phyloP scores from a whole-genome alignment of 2,888 invertebrate species.

The Lasioglossum zephyrum region DNA sequence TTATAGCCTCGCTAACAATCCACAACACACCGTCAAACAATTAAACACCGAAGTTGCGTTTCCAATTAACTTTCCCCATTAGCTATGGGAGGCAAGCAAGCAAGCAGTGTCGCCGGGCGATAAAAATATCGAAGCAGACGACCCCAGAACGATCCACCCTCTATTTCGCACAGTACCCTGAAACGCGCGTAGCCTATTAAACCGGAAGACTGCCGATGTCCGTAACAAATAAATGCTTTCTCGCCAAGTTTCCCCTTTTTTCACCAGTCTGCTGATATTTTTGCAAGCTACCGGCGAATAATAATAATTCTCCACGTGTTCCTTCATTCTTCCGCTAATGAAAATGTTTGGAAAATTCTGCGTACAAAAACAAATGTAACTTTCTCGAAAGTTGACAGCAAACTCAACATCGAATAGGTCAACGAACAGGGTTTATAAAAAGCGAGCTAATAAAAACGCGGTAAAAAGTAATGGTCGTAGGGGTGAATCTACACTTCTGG shows the following conservation, averaged over 20 bases:
- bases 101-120: not conserved
- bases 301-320: not conserved
- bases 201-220: not conserved
- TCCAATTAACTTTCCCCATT: conserved; percentile 6
- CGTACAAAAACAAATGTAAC: too few relatives aligned
- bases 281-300: not conserved
- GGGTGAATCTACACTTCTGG: too few relatives aligned
- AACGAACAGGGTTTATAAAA: too few relatives aligned
- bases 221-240: not conserved
- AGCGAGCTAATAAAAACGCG: too few relatives aligned
- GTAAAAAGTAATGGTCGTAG: too few relatives aligned
- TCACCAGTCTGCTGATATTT: not conserved
- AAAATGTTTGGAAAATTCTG: not conserved
- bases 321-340: not conserved
- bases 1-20: not conserved
- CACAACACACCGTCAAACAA: not conserved
- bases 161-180: not conserved
- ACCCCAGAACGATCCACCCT: not conserved
- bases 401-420: too few relatives aligned
- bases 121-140: conserved; percentile 5
- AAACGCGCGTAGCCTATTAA: conserved; percentile 3
- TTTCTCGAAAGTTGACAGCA: too few relatives aligned
- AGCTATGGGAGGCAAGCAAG: not conserved
- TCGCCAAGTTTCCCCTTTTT: not conserved
- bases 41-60: not conserved